Evolutionary conservation across 2,113 vertebrate species (phyloP).

Genomic region (Anser cygnoides): DNA sequence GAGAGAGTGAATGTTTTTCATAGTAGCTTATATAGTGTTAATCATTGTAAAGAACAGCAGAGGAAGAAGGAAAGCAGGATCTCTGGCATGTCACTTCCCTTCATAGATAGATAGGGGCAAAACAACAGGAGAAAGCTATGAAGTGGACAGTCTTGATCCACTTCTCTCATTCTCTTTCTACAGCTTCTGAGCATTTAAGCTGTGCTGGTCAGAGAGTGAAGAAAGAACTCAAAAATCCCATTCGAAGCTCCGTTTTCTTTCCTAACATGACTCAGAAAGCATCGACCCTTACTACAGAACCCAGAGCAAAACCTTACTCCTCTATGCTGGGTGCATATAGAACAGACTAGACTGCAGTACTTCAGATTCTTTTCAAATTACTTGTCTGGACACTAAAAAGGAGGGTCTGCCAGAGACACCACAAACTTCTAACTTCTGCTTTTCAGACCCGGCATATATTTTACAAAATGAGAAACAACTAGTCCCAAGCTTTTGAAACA

Average conservation of each 20-base stretch:
- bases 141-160: neutral
- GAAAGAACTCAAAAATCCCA: neutral
- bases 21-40: neutral
- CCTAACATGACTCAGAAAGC: neutral
- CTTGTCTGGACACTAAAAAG: neutral
- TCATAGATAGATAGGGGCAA: neutral
- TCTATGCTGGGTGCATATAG: neutral
- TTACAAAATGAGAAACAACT: neutral
- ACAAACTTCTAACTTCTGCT: neutral
- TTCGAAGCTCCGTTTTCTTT: neutral
- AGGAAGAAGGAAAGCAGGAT: neutral
- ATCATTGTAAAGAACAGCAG: neutral
- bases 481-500: neutral
- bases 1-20: neutral
- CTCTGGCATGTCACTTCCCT: neutral
- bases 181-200: neutral
- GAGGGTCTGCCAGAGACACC: neutral
- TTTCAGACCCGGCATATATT: rapidly evolving
- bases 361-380: neutral
- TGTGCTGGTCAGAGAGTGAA: neutral
- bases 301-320: neutral
- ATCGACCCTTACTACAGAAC: neutral
- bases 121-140: neutral
- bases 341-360: neutral
- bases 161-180: neutral